Evolutionary conservation across 2,113 vertebrate species (phyloP), one percentile per base, ranked within the genome.

Genomic region (Lepidothrix coronata): DNA sequence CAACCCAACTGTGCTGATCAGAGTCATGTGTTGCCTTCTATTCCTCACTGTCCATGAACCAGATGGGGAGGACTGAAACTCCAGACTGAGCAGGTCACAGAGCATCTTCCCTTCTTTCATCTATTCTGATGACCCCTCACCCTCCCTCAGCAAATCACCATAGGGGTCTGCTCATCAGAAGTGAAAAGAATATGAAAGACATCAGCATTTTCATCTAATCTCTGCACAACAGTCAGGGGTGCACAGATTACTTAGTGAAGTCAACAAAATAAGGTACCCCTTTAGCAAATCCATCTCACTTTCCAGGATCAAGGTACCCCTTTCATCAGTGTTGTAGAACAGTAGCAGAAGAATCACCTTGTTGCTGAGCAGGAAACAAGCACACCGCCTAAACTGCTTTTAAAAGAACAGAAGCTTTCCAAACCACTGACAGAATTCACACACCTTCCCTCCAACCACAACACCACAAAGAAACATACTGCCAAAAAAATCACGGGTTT

Each of bases 381-480:
- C 12, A 66, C 19, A 5, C 14, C 9, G 6, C 22, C 28, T 49
- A 35, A 66, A 49, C 1, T 8, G 31, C 27, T 70, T 93, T 79
- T 37, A 55, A 59, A 88, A 85, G 49, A 72, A 33, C 6, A 46
- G 35, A 48, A 81, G 35, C 22, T 84, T 89, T 77, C 49, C 49
- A 48, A 89, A 75, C 41, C 73, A 35, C 30, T 1, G 0, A 31
- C 15, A 65, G 52, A 54, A 82, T 43, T 79, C 49, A 66, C 6
- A 61, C 11, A 30, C 58, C 41, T 72, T 74, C 46, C n/a, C 37
- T 66, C 37, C 58, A 59, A 61, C 6, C 9, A 59, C 78, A 88
- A 43, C 1, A 2, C 30, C 71, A 27, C 1, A 1, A 2, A 54
- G 46, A 92, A 72, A 86, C 0, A 0, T 27, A 28, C 24, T 73